Conservation (phyloP, 2,113 vertebrate genomes). For the Cyphomyrus plagiostoma region DNA sequence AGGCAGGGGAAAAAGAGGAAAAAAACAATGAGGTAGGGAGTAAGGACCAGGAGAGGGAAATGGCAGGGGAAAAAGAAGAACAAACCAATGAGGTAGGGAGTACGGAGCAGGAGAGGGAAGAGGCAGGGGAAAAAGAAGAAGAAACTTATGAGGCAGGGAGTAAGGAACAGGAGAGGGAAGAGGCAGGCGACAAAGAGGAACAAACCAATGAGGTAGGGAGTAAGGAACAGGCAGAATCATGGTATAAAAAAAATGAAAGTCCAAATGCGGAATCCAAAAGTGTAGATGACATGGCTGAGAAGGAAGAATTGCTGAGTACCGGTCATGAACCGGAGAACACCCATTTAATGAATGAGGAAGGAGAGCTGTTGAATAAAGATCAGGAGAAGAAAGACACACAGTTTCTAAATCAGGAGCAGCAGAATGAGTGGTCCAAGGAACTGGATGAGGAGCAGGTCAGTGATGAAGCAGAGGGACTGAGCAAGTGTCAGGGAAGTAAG, state of each 20-base stretch:
- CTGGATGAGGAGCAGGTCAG: neutral
- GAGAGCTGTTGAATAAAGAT: neutral
- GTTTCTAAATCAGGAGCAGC: neutral
- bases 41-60: too few relatives aligned
- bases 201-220: neutral
- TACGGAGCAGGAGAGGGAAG: too few relatives aligned
- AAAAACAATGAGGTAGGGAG: too few relatives aligned
- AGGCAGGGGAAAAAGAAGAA: neutral
- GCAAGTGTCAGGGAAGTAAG: neutral
- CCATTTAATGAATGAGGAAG: neutral
- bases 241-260: neutral
- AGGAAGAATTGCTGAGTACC: neutral
- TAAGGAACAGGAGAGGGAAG: too few relatives aligned
- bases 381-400: neutral
- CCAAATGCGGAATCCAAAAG: neutral
- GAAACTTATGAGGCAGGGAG: too few relatives aligned
- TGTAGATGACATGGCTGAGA: neutral
- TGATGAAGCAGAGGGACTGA: neutral
- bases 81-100: too few relatives aligned
- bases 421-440: neutral
- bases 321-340: neutral
- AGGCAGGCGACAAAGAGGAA: neutral
- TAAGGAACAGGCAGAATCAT: neutral
- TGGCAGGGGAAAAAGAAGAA: too few relatives aligned
- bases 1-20: neutral